These are phyloP conservation scores for Sarcophaga peregrina DNA, from an alignment of 1,140 invertebrate species.

Conservation along the genomic window DNA sequence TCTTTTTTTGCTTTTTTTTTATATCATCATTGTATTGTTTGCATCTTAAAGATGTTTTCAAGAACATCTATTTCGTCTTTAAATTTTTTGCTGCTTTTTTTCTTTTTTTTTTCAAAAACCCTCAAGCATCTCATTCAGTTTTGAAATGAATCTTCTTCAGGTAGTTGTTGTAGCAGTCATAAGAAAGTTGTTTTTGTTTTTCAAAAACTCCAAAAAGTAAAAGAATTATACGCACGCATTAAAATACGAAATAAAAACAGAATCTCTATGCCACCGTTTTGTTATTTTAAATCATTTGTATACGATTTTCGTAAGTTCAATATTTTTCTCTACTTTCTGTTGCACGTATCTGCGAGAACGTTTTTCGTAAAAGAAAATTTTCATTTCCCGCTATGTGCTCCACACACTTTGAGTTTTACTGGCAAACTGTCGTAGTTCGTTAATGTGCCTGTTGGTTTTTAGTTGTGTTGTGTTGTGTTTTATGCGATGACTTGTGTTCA, in stretches of 20 bases:
- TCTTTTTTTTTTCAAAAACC: not conserved
- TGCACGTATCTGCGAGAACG: not conserved
- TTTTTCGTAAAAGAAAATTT: not conserved
- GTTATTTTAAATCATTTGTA: not conserved
- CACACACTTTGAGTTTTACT: slow-evolving; percentile 17
- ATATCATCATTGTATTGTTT: no score
- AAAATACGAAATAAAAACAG: not conserved
- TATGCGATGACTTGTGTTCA: not conserved
- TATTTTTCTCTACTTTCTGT: not conserved
- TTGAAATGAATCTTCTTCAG: not conserved
- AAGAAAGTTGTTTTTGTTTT: not conserved
- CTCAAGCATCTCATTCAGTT: not conserved
- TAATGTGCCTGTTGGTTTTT: slow-evolving; percentile 37
- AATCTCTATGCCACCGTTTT: not conserved
- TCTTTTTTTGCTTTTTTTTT: no score
- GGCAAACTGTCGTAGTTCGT: slow-evolving; percentile 29
- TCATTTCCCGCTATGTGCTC: not conserved
- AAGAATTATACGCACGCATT: slow-evolving; percentile 3
- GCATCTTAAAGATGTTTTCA: no score
- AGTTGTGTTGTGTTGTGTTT: slow-evolving; percentile 28
- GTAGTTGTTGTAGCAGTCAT: slow-evolving; percentile 7
- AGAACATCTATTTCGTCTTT: not conserved
- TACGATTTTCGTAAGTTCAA: not conserved
- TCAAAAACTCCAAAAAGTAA: not conserved
- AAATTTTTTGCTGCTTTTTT: not conserved